These are phyloP conservation scores for Netelia inedita DNA, from an alignment of 2,888 invertebrate species.

Conservation along the genomic window DNA sequence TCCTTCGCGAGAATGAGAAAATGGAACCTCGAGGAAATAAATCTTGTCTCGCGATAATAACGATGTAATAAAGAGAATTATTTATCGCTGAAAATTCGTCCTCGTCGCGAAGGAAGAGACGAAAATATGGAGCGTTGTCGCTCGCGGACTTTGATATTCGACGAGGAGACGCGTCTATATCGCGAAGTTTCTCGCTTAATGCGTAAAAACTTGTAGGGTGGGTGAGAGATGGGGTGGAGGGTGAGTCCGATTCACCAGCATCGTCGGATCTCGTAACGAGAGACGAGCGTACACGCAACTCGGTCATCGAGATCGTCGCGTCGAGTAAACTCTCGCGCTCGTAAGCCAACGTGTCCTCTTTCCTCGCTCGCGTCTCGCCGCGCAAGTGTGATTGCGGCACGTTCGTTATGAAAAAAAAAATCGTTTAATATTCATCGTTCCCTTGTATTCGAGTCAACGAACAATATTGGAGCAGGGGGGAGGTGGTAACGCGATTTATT, in stretches of 20 bases:
- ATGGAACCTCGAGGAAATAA: constrained; percentile 16
- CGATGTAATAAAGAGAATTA: constrained; percentile 63
- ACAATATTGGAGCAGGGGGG: neutral
- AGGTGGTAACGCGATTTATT: constrained; percentile 23
- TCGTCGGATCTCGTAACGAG: neutral
- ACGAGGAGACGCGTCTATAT: neutral
- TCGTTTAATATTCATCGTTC: constrained; percentile 42
- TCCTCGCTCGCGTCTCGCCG: neutral
- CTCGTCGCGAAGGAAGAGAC: neutral
- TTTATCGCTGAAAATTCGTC: constrained; percentile 65
- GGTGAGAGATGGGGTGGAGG: neutral
- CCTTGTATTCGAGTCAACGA: neutral
- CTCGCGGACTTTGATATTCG: neutral
- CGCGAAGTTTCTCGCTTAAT: neutral
- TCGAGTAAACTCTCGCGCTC: neutral
- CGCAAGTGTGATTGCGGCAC: constrained; percentile 34
- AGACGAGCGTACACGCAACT: neutral
- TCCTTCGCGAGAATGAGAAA: neutral
- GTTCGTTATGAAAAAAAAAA: constrained; percentile 47
- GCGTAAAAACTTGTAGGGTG: neutral
- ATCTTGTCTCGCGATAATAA: constrained; percentile 8
- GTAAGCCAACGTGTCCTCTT: neutral
- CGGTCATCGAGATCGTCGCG: neutral
- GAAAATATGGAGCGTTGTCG: neutral
- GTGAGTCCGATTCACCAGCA: neutral